phyloP scores from a whole-genome alignment of 2,797 vertebrate species.

The Otolemur crassicaudatus region DNA sequence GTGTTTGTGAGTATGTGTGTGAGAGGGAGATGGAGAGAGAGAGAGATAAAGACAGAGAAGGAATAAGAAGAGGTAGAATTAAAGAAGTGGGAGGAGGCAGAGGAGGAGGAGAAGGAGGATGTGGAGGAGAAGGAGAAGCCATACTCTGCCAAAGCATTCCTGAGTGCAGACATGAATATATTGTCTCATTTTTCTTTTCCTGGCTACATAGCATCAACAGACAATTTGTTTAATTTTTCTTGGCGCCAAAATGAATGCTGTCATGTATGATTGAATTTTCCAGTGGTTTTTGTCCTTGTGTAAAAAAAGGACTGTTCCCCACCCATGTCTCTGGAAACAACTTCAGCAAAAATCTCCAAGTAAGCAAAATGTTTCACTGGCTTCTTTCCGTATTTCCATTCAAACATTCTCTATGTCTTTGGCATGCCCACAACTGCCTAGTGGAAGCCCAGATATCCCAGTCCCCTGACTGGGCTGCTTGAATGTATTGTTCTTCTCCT shows the following conservation, averaged over 20 bases:
- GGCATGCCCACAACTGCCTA: not conserved
- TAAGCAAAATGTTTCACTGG: conserved; percentile 8
- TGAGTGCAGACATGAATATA: conserved; percentile 27
- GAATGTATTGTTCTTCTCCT: not conserved
- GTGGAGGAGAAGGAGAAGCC: not conserved
- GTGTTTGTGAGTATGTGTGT: not conserved
- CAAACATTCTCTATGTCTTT: not conserved
- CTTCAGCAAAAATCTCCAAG: conserved; percentile 47
- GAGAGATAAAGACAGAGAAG: not conserved
- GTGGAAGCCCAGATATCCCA: not conserved
- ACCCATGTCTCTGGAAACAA: not conserved
- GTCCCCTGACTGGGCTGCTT: not conserved
- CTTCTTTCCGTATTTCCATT: not conserved
- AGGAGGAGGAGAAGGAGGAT: conserved; percentile 20
- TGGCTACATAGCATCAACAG: conserved; percentile 51
- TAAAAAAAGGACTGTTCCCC: not conserved
- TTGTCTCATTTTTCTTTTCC: conserved; percentile 33
- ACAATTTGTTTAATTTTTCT: conserved; percentile 43
- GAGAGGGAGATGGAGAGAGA: not conserved
- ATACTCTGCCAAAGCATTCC: not conserved
- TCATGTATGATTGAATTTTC: conserved; percentile 56
- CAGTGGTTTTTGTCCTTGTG: conserved; percentile 24
- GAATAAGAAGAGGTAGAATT: conserved; percentile 42
- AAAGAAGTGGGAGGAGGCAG: conserved; percentile 38
- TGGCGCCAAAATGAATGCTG: conserved; percentile 18